Conservation (phyloP, 1,140 invertebrate species). For the Drosophila serrata region DNA sequence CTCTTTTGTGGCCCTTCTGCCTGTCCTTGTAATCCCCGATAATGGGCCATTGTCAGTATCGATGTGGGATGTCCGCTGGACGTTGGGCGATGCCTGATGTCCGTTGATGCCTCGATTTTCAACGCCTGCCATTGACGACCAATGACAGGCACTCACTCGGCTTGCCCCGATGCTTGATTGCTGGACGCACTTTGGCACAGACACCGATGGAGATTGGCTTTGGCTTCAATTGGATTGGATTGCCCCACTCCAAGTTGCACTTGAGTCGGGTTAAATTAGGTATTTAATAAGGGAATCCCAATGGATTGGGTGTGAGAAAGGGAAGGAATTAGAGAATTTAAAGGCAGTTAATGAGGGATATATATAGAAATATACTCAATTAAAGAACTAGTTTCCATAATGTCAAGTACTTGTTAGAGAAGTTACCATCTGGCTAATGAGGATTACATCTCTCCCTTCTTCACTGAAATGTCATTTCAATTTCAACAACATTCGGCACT, state of each 20-base stretch:
- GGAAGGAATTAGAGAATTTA: neutral
- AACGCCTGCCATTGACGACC: slow-evolving; percentile 36
- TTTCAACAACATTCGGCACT: slow-evolving; percentile 19
- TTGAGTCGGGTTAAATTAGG: slow-evolving; percentile 50
- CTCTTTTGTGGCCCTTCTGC: slow-evolving; percentile 21
- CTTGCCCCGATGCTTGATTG: slow-evolving; percentile 26
- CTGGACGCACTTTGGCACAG: slow-evolving; percentile 50
- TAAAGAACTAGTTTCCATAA: neutral
- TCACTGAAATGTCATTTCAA: slow-evolving; percentile 13
- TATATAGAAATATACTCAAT: neutral
- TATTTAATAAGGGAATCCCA: neutral
- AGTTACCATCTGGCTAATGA: slow-evolving; percentile 19
- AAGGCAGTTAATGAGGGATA: neutral
- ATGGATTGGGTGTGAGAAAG: slow-evolving; percentile 13
- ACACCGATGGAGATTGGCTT: slow-evolving; percentile 23
- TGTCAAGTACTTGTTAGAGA: neutral
- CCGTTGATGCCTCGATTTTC: slow-evolving; percentile 21
- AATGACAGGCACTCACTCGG: slow-evolving; percentile 29
- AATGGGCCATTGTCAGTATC: slow-evolving; percentile 73
- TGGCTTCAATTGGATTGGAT: slow-evolving; percentile 57
- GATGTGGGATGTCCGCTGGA: slow-evolving; percentile 49
- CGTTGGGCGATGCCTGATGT: slow-evolving; percentile 24
- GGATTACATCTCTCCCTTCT: neutral
- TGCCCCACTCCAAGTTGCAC: slow-evolving; percentile 49
- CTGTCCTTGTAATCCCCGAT: slow-evolving; percentile 71